Evolutionary conservation across 2,888 invertebrate species (phyloP).

Genomic region (Xestia sexstrigata): DNA sequence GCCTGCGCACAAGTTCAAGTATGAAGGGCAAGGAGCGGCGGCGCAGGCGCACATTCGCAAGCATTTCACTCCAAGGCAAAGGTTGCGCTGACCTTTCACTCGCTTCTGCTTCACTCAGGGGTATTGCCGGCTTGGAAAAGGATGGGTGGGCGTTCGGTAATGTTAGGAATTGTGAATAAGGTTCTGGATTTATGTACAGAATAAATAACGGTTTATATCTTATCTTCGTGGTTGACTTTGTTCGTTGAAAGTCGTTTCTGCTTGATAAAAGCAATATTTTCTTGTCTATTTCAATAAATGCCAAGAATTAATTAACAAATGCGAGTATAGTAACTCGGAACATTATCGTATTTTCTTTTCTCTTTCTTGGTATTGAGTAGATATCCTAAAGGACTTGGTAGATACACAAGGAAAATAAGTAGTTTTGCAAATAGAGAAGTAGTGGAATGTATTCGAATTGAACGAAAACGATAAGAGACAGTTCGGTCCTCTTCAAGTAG

Average conservation of each 20-base stretch:
- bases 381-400: not conserved
- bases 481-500: not conserved
- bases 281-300: not conserved
- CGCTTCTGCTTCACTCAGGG: constrained; percentile 41
- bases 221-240: not conserved
- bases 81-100: constrained; percentile 70
- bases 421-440: not conserved
- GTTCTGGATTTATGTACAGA: not conserved
- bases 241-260: not conserved
- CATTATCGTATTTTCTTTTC: not conserved
- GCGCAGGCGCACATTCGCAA: constrained; percentile 64
- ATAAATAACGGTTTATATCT: not conserved
- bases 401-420: not conserved
- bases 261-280: not conserved
- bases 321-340: not conserved
- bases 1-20: constrained; percentile 78
- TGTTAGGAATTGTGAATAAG: not conserved
- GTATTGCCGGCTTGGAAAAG: constrained; percentile 33
- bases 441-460: not conserved
- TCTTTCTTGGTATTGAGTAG: not conserved
- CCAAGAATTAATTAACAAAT: not conserved
- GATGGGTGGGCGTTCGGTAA: constrained; percentile 43
- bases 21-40: constrained; percentile 79
- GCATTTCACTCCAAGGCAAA: constrained; percentile 77
- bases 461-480: not conserved